Percentiles rank a stretch among this genome's conserved stretches.
phyloP scores from a whole-genome alignment of 2,888 invertebrate genomes.

The Tenthredo notha region DNA sequence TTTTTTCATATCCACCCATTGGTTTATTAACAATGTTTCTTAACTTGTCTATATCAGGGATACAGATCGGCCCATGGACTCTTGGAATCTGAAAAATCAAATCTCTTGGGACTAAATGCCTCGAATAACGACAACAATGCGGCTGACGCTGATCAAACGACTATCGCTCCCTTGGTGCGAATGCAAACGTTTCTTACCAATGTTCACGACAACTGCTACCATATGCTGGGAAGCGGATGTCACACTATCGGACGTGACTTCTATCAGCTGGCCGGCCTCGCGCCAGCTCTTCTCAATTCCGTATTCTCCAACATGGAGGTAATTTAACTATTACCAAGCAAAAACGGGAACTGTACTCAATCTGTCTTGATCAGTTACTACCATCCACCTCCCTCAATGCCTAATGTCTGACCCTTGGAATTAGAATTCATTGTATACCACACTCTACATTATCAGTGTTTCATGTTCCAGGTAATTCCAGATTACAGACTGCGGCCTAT shows the following conservation, averaged over 20 bases:
- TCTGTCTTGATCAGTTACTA: background rate
- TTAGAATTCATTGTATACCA: background rate
- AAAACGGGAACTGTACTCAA: background rate
- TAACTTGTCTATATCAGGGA: slow-evolving; percentile 75
- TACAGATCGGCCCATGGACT: slow-evolving; percentile 87
- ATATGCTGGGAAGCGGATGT: slow-evolving; percentile 84
- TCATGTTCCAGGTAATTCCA: slow-evolving; percentile 83
- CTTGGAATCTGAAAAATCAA: slow-evolving; percentile 88
- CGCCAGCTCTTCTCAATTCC: slow-evolving; percentile 86
- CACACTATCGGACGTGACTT: slow-evolving; percentile 90
- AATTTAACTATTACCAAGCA: slow-evolving; percentile 59
- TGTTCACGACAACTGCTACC: slow-evolving; percentile 90
- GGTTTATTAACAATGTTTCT: background rate
- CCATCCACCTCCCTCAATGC: background rate
- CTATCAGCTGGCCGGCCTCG: slow-evolving; percentile 88
- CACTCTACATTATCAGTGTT: background rate
- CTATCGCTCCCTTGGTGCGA: slow-evolving; percentile 84
- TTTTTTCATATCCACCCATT: background rate
- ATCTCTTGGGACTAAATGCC: slow-evolving; percentile 83
- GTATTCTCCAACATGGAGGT: slow-evolving; percentile 85
- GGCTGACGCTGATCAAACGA: slow-evolving; percentile 78
- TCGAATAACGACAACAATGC: slow-evolving; percentile 72
- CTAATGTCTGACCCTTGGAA: background rate
- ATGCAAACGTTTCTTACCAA: slow-evolving; percentile 92
- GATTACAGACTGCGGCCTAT: slow-evolving; percentile 92